Evolutionary conservation across 2,113 vertebrate species (phyloP), one percentile per base, ranked within the genome.

Genomic region (Elachura formosa): DNA sequence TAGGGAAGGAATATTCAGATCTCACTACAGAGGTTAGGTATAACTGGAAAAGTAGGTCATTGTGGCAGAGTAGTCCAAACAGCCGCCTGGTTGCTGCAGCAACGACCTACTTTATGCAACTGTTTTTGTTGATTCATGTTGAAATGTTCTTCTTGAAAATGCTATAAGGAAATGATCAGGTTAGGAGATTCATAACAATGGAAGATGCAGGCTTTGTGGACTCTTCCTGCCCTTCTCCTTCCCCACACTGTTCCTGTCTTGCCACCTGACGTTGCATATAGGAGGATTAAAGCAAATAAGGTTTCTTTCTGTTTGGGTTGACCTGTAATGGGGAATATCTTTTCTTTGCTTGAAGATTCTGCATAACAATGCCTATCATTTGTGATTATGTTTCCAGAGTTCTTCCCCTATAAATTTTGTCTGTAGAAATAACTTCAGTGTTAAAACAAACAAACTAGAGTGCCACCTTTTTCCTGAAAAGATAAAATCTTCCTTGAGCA

Each of bases 101-200:
- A 95, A 95, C 98, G 98, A 98, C 98, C 98, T 98, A 98, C 97
- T 98, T 99, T 97, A 94, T 93, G 96, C 95, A 97, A 98, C 97
- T 96, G 96, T 97, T 98, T 96, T 93, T 97, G 97, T 98, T 97
- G 97, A 98, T 98, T 98, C 97, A 98, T 97, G 96, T 96, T 97
- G 97, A 98, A 97, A 96, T 95, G 88, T 97, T 97, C 96, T 90
- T 93, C 90, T 96, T 97, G 90, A 95, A 96, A 97, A 61, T 58
- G 71, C 69, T 90, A 84, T 94, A 95, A 97, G 96, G 96, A 98
- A 97, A 67, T 49, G 84, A 74, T 76, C 25, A 14, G 52, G 62
- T 84, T 94, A 61, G 91, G 69, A 96, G 74, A 75, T 61, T 17
- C 0, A 48, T 33, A 81, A 77, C 48, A 63, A 80, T 54, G 67